Evolutionary conservation across 2,797 vertebrate species (phyloP), one percentile per base, ranked within the genome.

Genomic region (Strix occidentalis): DNA sequence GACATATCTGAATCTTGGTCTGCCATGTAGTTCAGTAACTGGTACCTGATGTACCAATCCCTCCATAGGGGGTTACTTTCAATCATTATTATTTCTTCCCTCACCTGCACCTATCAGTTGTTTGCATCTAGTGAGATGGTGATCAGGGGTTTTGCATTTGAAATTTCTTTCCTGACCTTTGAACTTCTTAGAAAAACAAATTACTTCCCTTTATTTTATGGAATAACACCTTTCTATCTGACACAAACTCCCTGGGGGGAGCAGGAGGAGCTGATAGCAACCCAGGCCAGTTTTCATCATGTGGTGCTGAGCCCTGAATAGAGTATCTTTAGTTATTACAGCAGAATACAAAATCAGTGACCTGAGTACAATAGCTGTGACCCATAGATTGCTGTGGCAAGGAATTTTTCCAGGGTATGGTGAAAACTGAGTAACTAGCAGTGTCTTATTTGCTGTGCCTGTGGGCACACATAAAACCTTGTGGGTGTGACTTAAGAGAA

Each of bases 321-420:
- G 66, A 66, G 24, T 90, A 60, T 63, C 70, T 95, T 88, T 72
- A 89, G 85, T 90, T 93, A 68, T 88, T 94, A 82, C 29, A 90
- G 85, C 63, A 76, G 66, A 50, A 77, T 83, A 93, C 78, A 87
- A 69, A 95, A 51, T 21, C 92, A 77, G 39, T 90, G 88, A 87
- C 90, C 91, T 77, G 66, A 92, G 51, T 13, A 79, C 88, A 93
- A 91, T 74, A 89, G 60, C 56, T 89, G 45, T 80, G 91, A 94
- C 81, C 81, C 66, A 79, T 25, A 79, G 56, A 81, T 25, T 94
- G 51, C 79, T 79, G 43, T 82, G 85, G 83, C 65, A 84, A 89
- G 86, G 83, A 78, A 50, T 93, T 94, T 94, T 96, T 95, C 69
- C 89, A 95, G 83, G 75, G 79, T 88, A 48, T 23, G 69, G 66